Conservation (phyloP, 1,140 invertebrate genomes). For the Apis laboriosa region DNA sequence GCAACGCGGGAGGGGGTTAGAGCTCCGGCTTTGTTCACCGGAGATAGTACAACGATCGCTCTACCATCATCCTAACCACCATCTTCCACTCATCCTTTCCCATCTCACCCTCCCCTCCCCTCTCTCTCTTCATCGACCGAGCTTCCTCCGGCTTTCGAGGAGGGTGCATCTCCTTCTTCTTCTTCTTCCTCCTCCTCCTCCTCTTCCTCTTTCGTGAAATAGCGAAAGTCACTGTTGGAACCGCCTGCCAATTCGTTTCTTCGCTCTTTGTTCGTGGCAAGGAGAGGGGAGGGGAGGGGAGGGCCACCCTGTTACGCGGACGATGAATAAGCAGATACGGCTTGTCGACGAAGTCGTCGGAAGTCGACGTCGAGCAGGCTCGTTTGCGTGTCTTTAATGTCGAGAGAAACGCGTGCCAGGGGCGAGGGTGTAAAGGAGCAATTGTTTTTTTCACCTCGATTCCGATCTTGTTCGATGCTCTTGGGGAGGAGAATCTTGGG, state of each 20-base stretch:
- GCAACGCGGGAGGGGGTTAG: conserved; percentile 25
- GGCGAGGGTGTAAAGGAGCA: conserved; percentile 6
- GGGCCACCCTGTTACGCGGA: conserved; percentile 59
- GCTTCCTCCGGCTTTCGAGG: no score
- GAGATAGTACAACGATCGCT: conserved; percentile 65
- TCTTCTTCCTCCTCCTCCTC: background rate
- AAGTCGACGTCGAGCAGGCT: conserved; percentile 48
- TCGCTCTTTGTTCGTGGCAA: conserved; percentile 57
- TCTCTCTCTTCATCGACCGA: background rate
- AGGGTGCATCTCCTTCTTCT: background rate
- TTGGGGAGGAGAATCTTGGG: background rate
- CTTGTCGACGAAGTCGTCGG: conserved; percentile 55
- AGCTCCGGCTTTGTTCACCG: conserved; percentile 61
- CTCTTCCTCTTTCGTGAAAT: conserved; percentile 33
- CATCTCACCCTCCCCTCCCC: background rate
- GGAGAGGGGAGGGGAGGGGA: background rate
- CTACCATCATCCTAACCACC: conserved; percentile 57
- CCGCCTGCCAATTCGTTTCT: conserved; percentile 64
- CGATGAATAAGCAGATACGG: conserved; percentile 65
- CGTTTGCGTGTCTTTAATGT: conserved; percentile 58
- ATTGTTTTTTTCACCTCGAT: conserved; percentile 52
- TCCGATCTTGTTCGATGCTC: background rate
- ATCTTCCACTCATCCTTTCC: conserved; percentile 18
- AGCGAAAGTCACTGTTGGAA: conserved; percentile 38
- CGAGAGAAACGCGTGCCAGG: background rate